These are phyloP conservation scores for Lithophane socia DNA, from an alignment of 2,888 invertebrate species.

Conservation along the genomic window DNA sequence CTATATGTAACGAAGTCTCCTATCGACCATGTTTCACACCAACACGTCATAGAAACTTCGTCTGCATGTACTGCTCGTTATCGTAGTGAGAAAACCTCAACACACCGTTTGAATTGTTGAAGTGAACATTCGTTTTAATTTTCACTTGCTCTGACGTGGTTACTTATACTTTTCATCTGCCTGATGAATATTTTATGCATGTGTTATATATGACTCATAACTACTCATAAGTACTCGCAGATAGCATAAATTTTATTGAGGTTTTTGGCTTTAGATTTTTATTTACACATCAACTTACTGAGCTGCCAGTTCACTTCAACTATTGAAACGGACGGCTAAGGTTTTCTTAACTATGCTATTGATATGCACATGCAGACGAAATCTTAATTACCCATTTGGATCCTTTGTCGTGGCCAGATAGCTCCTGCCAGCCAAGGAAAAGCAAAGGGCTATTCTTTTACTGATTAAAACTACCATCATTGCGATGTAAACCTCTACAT, in stretches of 20 bases:
- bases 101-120: background rate
- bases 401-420: background rate
- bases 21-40: background rate
- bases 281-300: background rate
- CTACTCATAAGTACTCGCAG: background rate
- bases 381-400: background rate
- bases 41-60: background rate
- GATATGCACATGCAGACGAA: background rate
- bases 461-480: background rate
- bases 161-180: background rate
- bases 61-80: background rate
- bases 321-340: background rate
- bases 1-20: background rate
- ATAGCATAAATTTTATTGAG: background rate
- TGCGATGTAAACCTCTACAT: background rate
- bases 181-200: background rate
- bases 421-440: background rate
- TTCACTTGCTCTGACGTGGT: background rate
- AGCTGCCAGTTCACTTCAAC: background rate
- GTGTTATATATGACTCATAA: background rate
- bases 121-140: background rate
- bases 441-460: background rate
- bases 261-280: background rate
- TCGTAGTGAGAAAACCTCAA: background rate
- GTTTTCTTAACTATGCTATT: background rate